Conservation (phyloP, 2,113 vertebrate species). For the Caloenas nicobarica region DNA sequence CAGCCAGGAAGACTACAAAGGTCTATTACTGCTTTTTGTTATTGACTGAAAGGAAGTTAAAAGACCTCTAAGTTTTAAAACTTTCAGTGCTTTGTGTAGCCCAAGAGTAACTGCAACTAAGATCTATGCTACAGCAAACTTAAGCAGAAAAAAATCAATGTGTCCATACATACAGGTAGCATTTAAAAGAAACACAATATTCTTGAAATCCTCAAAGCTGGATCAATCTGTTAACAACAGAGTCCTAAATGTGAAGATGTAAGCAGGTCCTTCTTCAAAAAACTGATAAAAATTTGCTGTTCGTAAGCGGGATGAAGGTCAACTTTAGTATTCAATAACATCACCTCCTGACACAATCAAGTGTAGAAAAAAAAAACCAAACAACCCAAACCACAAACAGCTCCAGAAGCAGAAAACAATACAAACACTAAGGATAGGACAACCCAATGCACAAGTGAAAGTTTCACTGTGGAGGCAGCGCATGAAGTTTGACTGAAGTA, state of each 20-base stretch:
- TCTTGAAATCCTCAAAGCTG: not conserved
- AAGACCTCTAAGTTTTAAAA: not conserved
- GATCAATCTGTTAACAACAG: not conserved
- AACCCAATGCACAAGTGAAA: not conserved
- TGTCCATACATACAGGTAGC: not conserved
- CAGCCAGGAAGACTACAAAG: not conserved
- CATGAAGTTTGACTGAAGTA: not conserved
- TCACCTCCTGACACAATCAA: not conserved
- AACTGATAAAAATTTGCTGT: not conserved
- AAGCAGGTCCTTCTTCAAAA: not conserved
- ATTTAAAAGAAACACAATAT: not conserved
- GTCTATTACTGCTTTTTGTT: not conserved
- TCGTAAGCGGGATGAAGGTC: not conserved
- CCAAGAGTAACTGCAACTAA: not conserved
- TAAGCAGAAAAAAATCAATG: not conserved
- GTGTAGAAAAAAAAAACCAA: not conserved
- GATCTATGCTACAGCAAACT: not conserved
- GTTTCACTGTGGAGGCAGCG: not conserved
- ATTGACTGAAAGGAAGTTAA: not conserved
- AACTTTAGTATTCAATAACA: not conserved
- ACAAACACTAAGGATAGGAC: not conserved
- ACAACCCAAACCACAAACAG: not conserved
- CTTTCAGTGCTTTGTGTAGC: not conserved
- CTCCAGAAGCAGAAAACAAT: not conserved
- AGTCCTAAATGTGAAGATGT: not conserved